Conservation (phyloP, 2,888 invertebrate genomes). For the Sarcophaga carnaria region DNA sequence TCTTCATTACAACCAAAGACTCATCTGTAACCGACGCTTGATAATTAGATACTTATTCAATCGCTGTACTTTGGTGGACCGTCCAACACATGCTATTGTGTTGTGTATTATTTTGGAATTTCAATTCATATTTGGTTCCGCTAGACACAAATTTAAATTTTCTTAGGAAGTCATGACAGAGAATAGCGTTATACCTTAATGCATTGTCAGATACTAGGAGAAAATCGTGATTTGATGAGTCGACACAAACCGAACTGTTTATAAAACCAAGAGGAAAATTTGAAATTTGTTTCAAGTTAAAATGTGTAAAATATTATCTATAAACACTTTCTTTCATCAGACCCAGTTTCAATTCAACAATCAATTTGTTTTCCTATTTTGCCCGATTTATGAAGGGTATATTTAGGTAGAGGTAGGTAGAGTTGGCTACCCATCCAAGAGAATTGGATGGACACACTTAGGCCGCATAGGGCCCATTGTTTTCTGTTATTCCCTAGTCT, state of each 20-base stretch:
- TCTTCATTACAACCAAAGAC: constrained; percentile 52
- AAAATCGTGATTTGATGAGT: constrained; percentile 32
- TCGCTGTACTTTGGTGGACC: constrained; percentile 2
- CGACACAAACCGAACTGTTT: constrained; percentile 30
- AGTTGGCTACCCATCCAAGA: no score
- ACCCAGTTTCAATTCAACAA: not conserved
- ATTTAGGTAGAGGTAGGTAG: no score
- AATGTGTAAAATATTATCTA: not conserved
- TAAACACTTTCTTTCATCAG: constrained; percentile 13
- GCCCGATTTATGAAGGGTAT: no score
- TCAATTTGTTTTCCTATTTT: not conserved
- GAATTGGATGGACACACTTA: no score
- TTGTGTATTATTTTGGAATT: constrained; percentile 2
- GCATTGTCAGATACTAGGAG: not conserved
- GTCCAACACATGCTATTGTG: not conserved
- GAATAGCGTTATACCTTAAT: constrained; percentile 9
- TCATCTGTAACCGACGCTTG: constrained; percentile 2
- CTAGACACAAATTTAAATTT: constrained; percentile 27
- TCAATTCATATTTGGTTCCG: constrained; percentile 10
- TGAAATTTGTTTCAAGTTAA: not conserved
- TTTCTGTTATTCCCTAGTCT: no score
- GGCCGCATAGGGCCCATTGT: no score
- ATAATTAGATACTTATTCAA: constrained; percentile 8
- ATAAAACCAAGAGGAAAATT: constrained; percentile 30
- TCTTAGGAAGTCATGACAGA: constrained; percentile 22